Evolutionary conservation across 2,888 invertebrate species (phyloP).

Genomic region (Nephrocerus scutellatus): DNA sequence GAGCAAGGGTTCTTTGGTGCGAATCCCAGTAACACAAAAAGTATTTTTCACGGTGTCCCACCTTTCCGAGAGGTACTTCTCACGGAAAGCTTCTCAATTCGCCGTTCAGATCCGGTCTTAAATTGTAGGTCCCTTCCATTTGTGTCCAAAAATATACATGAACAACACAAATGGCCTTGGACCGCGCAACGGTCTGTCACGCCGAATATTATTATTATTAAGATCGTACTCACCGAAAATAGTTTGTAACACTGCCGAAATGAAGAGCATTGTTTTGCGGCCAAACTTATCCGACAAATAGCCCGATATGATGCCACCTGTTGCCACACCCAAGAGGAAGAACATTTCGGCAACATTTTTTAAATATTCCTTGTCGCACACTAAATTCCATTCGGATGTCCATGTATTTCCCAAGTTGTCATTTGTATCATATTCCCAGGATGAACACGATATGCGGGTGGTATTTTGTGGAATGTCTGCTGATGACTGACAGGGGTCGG

Average conservation of each 20-base stretch:
- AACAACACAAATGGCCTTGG: too few relatives aligned
- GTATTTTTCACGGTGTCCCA: too few relatives aligned
- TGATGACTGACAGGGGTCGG: constrained; percentile 1
- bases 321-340: constrained; percentile 68
- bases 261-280: constrained; percentile 66
- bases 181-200: neutral
- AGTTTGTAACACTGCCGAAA: constrained; percentile 62
- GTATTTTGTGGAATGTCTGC: constrained; percentile 44
- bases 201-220: neutral
- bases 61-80: too few relatives aligned
- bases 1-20: too few relatives aligned
- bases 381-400: constrained; percentile 68
- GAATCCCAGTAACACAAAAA: too few relatives aligned
- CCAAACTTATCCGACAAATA: constrained; percentile 75
- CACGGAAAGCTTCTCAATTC: too few relatives aligned
- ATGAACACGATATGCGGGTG: constrained; percentile 51
- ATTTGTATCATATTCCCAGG: constrained; percentile 56
- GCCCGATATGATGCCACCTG: constrained; percentile 72
- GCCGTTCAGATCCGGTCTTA: too few relatives aligned
- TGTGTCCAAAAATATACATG: too few relatives aligned
- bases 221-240: constrained; percentile 51
- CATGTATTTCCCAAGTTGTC: constrained; percentile 57
- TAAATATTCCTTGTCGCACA: constrained; percentile 64
- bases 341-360: constrained; percentile 69
- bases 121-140: too few relatives aligned